Evolutionary conservation across 1,140 invertebrate species (phyloP), one percentile per base, ranked within the genome.

Genomic region (Sinonovacula constricta): DNA sequence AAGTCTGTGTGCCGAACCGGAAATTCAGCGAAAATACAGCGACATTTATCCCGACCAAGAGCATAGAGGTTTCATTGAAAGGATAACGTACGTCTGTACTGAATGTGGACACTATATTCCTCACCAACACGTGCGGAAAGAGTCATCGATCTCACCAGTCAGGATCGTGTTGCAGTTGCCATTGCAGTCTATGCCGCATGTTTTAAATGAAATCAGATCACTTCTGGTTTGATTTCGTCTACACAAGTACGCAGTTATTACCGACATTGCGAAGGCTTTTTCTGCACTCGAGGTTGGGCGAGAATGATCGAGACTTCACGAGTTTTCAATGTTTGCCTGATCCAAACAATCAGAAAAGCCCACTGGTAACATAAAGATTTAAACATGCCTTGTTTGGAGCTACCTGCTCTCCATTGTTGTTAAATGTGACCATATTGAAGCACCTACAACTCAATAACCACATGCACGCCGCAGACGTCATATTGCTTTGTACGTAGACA

Each of bases 91-190:
- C 22, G 54, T 14, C 15, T 30, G 7, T 12, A 22, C 28, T 18
- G 15, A 30, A 33, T 10, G 56, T 12, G 26, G 53, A 2, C 66
- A 69, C 34, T 69, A 69, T 54, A 49, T 54, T n/a, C 66, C 49
- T 22, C 66, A 69, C 30, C 45, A 69, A 30, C 7, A 26, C 28
- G 45, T 69, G 4, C 53, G 30, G 28, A 69, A 69, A 18, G 66
- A 69, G 53, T 49, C 45, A 28, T 56, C 53, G 22, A 51, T 51
- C 12, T 54, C 22, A 30, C 22, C 66, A 10, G 24, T 33, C 2
- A 28, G 34, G 56, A 69, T 51, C n/a, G 72, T 81, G 0, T n/a
- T 81, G 59, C 53, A 69, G 79, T 45, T 79, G 77, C 31, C 65
- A 60, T 60, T 72, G 77, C 33, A 15, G n/a, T 49, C 22, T 15